Conservation (phyloP, 2,797 vertebrate genomes). For the Malurus leucopterus region DNA sequence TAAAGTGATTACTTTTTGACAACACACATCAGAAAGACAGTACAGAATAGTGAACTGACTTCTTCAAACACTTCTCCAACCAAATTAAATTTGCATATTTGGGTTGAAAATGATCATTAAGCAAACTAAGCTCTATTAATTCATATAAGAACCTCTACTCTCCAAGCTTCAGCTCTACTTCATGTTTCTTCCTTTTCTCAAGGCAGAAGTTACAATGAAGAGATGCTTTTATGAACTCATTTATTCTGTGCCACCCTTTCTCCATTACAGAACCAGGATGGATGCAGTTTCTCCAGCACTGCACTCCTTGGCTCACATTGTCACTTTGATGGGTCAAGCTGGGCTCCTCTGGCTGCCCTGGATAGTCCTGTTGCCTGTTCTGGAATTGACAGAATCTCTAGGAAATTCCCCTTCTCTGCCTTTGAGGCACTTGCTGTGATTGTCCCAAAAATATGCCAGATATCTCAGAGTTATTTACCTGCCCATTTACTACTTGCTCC, state of each 20-base stretch:
- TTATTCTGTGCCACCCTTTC: background rate
- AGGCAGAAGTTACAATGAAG: background rate
- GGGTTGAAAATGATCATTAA: background rate
- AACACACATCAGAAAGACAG: background rate
- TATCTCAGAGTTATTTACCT: background rate
- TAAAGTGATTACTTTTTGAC: background rate
- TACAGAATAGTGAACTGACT: background rate
- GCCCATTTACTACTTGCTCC: background rate
- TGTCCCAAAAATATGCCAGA: background rate
- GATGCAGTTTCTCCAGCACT: background rate
- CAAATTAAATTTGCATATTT: background rate
- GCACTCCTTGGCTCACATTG: background rate
- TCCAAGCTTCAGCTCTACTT: background rate
- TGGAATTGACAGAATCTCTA: background rate
- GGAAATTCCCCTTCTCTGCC: background rate
- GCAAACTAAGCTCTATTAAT: background rate
- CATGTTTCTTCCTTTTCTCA: background rate
- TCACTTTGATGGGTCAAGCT: background rate
- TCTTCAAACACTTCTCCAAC: background rate
- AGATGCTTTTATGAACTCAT: background rate
- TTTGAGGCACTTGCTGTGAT: background rate
- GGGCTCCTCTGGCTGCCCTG: background rate
- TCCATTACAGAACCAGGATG: background rate
- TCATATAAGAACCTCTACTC: background rate
- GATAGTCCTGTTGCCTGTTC: rapidly evolving